Evolutionary conservation across 2,888 invertebrate genomes (phyloP).

Genomic region (Drosophila rellima): DNA sequence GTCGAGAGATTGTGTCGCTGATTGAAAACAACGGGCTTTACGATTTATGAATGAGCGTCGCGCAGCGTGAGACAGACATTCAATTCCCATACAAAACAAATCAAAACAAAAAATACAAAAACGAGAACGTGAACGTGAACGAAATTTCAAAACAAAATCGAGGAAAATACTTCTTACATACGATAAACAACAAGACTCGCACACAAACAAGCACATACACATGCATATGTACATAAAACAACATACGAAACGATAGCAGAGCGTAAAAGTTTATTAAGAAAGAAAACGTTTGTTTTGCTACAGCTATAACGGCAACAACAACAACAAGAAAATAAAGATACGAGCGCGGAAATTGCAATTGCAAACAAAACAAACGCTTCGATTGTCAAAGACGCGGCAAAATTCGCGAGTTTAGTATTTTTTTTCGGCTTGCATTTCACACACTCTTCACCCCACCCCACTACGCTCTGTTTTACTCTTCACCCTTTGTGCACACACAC

Average conservation of each 20-base stretch:
- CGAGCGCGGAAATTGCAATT: slow-evolving; percentile 74
- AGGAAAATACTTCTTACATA: slow-evolving; percentile 43
- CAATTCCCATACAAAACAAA: slow-evolving; percentile 28
- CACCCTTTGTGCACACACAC: background rate
- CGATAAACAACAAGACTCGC: slow-evolving; percentile 66
- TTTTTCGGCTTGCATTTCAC: slow-evolving; percentile 66
- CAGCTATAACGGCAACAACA: slow-evolving; percentile 41
- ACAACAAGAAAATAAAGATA: slow-evolving; percentile 43
- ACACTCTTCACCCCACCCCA: slow-evolving; percentile 21
- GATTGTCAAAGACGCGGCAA: slow-evolving; percentile 55
- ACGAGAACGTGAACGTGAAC: slow-evolving; percentile 68
- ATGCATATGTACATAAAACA: slow-evolving; percentile 13
- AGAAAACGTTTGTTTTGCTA: slow-evolving; percentile 77
- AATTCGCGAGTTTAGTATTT: slow-evolving; percentile 24
- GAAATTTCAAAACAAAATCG: slow-evolving; percentile 65
- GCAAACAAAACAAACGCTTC: slow-evolving; percentile 75
- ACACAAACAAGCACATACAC: slow-evolving; percentile 22
- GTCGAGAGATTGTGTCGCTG: slow-evolving; percentile 35
- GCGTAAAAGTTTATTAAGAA: slow-evolving; percentile 67
- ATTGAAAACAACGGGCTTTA: slow-evolving; percentile 21
- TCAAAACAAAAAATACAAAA: slow-evolving; percentile 9
- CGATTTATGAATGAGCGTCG: slow-evolving; percentile 77
- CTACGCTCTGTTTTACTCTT: background rate
- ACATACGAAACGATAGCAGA: slow-evolving; percentile 52
- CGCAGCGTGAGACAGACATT: slow-evolving; percentile 60